Conservation (phyloP, 1,140 invertebrate species). For the Sminthurides bifidus region DNA sequence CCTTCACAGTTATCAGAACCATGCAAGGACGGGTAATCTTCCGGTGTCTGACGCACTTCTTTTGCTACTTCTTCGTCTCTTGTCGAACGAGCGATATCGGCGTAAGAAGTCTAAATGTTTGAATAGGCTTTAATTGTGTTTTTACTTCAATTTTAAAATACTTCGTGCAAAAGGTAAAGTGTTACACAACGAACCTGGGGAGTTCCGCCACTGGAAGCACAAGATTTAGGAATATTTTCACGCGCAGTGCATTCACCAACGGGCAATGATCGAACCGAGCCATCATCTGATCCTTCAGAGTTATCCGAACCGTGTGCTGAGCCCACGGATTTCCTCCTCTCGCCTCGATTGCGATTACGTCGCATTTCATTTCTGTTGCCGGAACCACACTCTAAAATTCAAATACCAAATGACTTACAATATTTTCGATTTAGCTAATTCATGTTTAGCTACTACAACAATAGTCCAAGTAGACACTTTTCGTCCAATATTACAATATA, state of each 20-base stretch:
- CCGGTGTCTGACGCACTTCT: not conserved
- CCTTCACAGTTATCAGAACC: slow-evolving; percentile 2
- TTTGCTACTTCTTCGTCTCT: slow-evolving; percentile 9
- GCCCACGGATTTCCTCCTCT: slow-evolving; percentile 9
- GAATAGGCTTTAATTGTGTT: not conserved
- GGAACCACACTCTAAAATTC: not conserved
- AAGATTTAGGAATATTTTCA: slow-evolving; percentile 17
- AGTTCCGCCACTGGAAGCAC: slow-evolving; percentile 19
- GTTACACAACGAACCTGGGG: slow-evolving; percentile 7
- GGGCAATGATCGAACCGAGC: slow-evolving; percentile 14
- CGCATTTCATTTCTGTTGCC: not conserved
- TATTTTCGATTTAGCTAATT: not conserved
- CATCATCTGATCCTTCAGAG: slow-evolving; percentile 8
- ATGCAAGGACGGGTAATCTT: slow-evolving; percentile 3
- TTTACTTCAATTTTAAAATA: not conserved
- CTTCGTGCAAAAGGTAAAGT: not conserved
- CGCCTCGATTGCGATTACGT: not conserved
- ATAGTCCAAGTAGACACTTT: not conserved
- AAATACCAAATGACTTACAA: not conserved
- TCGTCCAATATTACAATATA: not conserved
- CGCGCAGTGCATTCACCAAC: slow-evolving; percentile 12
- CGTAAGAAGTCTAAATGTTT: slow-evolving; percentile 13
- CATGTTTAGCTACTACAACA: not conserved
- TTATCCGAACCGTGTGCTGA: slow-evolving; percentile 11
- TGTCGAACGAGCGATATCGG: slow-evolving; percentile 16